These are phyloP conservation scores for Trogon surrucura DNA, from an alignment of 2,113 vertebrate genomes.

Conservation along the genomic window DNA sequence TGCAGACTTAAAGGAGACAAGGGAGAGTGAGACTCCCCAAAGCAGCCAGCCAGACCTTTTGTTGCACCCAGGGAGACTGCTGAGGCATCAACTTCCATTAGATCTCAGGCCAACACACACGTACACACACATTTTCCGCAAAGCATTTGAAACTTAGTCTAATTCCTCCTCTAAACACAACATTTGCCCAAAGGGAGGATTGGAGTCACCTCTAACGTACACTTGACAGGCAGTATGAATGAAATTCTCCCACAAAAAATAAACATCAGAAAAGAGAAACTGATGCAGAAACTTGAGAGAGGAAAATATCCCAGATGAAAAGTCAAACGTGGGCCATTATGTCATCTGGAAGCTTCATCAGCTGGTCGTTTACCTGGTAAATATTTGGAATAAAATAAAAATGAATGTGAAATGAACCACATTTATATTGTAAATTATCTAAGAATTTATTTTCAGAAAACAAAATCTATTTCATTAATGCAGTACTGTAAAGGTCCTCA, in stretches of 20 bases:
- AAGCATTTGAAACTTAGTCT: not conserved
- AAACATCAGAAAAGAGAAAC: not conserved
- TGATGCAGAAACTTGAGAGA: not conserved
- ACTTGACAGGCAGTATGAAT: not conserved
- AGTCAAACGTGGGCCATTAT: not conserved
- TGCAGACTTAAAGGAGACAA: not conserved
- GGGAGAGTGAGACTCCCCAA: not conserved
- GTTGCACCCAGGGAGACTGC: not conserved
- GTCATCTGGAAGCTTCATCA: not conserved
- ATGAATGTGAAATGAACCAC: not conserved
- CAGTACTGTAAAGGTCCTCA: constrained; percentile 31
- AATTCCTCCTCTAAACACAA: not conserved
- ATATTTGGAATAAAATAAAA: not conserved
- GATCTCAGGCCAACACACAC: not conserved
- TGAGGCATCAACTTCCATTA: not conserved
- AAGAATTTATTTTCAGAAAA: constrained; percentile 7
- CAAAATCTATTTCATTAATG: constrained; percentile 22
- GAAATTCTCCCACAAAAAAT: not conserved
- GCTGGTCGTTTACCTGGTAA: not conserved
- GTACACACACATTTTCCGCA: not conserved
- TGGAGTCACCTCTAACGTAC: not conserved
- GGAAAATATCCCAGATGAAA: not conserved
- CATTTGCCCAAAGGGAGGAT: not conserved
- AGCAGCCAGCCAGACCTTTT: not conserved
- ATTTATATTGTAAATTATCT: constrained; percentile 16